Conservation (phyloP, 2,113 vertebrate species). For the Plecotus auritus region DNA sequence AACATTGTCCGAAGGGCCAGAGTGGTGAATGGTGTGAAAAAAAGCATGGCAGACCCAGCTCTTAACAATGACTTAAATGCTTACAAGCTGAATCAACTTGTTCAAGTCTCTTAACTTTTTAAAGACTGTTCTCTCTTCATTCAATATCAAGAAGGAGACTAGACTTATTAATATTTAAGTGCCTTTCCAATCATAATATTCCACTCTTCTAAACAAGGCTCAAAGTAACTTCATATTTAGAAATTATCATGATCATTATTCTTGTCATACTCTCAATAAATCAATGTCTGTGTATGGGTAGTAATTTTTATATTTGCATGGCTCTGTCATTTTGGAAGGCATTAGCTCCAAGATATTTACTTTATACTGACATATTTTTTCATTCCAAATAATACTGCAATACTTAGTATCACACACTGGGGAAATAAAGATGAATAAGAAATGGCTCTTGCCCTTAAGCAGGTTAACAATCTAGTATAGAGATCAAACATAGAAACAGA, state of each 20-base stretch:
- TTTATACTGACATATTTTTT: neutral
- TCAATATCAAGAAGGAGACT: neutral
- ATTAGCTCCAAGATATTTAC: neutral
- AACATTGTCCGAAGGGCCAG: neutral
- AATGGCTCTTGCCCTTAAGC: neutral
- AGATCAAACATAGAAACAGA: neutral
- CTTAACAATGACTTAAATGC: neutral
- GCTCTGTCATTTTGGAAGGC: neutral
- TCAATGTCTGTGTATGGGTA: neutral
- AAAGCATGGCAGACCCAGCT: neutral
- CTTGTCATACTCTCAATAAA: neutral
- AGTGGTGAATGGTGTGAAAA: neutral
- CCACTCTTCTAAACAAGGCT: neutral
- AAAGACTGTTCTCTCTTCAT: neutral
- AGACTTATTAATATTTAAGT: neutral
- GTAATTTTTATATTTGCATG: neutral
- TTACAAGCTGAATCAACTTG: neutral
- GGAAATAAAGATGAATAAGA: neutral
- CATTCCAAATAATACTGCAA: neutral
- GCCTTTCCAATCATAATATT: neutral
- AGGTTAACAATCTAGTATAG: neutral
- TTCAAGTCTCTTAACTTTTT: neutral
- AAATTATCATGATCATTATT: neutral
- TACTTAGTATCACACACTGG: neutral
- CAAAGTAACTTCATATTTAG: neutral